phyloP scores from a whole-genome alignment of 2,797 vertebrate species.

The Sebastolobus alascanus region DNA sequence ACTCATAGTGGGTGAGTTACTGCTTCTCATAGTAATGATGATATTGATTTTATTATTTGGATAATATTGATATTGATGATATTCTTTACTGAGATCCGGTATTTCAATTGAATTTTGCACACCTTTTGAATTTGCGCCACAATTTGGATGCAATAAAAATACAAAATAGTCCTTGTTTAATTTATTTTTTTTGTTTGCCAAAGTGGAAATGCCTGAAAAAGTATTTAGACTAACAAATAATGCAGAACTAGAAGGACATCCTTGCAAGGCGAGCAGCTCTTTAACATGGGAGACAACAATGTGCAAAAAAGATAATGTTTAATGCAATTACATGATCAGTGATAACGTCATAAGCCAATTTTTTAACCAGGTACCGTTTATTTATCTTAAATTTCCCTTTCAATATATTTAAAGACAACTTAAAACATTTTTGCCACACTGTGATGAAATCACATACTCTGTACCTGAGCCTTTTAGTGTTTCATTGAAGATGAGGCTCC shows the following conservation, averaged over 20 bases:
- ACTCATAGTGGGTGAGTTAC: slow-evolving; percentile 90
- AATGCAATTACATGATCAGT: not conserved
- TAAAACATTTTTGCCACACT: not conserved
- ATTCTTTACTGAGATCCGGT: not conserved
- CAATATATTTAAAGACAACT: not conserved
- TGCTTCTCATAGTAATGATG: not conserved
- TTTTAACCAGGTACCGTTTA: not conserved
- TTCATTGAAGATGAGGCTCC: not conserved
- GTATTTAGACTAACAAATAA: not conserved
- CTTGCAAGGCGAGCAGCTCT: not conserved
- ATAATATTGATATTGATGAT: not conserved
- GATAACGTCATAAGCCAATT: not conserved
- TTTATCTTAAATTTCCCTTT: not conserved
- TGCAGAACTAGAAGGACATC: not conserved
- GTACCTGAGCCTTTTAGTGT: not conserved
- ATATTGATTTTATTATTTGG: not conserved
- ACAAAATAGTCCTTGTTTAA: not conserved
- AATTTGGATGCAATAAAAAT: not conserved
- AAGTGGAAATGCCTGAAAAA: not conserved
- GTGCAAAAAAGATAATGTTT: not conserved
- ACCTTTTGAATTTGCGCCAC: not conserved
- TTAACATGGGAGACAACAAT: not conserved
- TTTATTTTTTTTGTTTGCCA: not conserved
- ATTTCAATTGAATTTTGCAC: not conserved
- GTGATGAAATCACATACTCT: not conserved